Percentiles rank a stretch among this genome's conserved stretches.
Evolutionary conservation across 1,140 invertebrate species (phyloP).

Genomic region (Plectus sambesii): DNA sequence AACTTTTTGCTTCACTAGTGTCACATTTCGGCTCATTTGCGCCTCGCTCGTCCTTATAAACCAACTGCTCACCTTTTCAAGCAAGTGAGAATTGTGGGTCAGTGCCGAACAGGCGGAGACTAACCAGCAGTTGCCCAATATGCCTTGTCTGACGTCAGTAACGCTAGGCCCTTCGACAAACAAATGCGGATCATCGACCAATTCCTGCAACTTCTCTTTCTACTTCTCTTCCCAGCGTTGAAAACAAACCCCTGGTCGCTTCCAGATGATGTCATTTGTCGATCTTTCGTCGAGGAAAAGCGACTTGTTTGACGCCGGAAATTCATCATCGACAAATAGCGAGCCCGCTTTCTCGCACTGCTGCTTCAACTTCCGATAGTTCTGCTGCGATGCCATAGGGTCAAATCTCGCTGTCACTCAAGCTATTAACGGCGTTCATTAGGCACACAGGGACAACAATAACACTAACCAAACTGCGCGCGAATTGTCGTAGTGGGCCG

Average conservation of each 20-base stretch:
- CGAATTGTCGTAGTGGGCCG: too few species aligned
- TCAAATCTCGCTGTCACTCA: too few species aligned
- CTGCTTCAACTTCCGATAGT: conserved; percentile 12
- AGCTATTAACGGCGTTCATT: too few species aligned
- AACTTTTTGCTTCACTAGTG: too few species aligned
- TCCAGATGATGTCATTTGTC: conserved; percentile 42
- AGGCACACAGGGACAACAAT: too few species aligned
- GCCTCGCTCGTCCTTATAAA: too few species aligned
- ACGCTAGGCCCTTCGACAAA: conserved; percentile 52
- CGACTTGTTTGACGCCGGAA: conserved; percentile 41
- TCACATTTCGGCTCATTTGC: too few species aligned
- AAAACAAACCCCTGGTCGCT: conserved; percentile 39
- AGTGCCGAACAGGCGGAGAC: conserved; percentile 56
- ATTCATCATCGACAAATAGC: conserved; percentile 35
- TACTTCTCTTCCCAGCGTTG: too few species aligned
- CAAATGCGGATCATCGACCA: conserved; percentile 36
- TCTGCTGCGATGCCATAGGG: too few species aligned
- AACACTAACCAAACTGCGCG: too few species aligned
- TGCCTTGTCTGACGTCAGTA: conserved; percentile 55
- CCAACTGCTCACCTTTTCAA: conserved; percentile 49
- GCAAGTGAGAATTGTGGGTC: conserved; percentile 53
- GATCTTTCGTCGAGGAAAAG: conserved; percentile 36
- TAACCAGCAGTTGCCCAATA: conserved; percentile 58
- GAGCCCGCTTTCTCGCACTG: conserved; percentile 19
- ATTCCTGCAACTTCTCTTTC: conserved; percentile 37